A percentile compares a stretch with the other conserved stretches of the same genome.
Conservation (phyloP, 2,113 vertebrate genomes). For the Sceloporus tristichus region DNA sequence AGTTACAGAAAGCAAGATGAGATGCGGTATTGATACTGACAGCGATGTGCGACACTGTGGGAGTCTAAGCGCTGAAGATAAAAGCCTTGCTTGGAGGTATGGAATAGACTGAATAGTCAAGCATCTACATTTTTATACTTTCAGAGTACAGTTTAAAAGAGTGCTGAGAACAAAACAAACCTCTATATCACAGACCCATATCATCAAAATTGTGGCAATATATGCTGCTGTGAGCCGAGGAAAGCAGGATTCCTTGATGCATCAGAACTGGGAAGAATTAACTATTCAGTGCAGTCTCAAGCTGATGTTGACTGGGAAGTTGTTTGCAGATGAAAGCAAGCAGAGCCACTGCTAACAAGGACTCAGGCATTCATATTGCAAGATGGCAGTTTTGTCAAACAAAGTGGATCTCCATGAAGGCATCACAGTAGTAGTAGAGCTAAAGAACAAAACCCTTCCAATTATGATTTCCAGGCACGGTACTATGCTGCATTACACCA, state of each 20-base stretch:
- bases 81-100: slow-evolving; percentile 22
- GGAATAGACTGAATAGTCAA: slow-evolving; percentile 18
- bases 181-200: slow-evolving; percentile 32
- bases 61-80: background rate
- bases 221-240: slow-evolving; percentile 23
- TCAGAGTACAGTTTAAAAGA: slow-evolving; percentile 31
- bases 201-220: slow-evolving; percentile 33
- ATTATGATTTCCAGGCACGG: background rate
- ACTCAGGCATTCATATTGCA: background rate
- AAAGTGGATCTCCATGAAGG: background rate
- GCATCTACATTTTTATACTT: slow-evolving; percentile 40
- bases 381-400: background rate
- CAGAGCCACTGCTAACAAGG: background rate
- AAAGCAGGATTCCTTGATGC: slow-evolving; percentile 32
- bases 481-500: background rate
- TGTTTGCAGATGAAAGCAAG: background rate
- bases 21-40: background rate
- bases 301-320: background rate
- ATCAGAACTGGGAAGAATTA: slow-evolving; percentile 37
- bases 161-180: slow-evolving; percentile 49
- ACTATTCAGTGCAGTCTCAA: slow-evolving; percentile 25
- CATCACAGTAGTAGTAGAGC: background rate
- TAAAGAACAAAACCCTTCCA: background rate
- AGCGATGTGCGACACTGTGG: background rate
- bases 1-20: background rate